phyloP scores from a whole-genome alignment of 2,888 invertebrate species.

The Archips crataeganus region DNA sequence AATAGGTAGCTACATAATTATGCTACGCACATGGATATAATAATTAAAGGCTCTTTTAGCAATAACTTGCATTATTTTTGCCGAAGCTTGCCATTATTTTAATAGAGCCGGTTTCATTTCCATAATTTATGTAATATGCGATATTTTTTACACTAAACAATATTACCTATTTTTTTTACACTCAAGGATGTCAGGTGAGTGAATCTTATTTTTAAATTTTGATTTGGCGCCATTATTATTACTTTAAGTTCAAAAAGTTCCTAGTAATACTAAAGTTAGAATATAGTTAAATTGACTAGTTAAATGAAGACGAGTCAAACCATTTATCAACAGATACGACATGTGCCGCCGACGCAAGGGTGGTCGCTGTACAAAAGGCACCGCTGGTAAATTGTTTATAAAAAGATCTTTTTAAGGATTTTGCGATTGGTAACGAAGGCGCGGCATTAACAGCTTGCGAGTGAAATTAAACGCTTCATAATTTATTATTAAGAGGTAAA shows the following conservation, averaged over 20 bases:
- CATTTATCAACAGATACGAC: constrained; percentile 94
- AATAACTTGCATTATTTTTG: constrained; percentile 18
- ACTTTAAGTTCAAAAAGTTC: constrained; percentile 45
- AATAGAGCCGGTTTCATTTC: constrained; percentile 44
- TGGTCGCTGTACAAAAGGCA: constrained; percentile 98
- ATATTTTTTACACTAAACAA: constrained; percentile 41
- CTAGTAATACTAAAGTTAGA: background rate
- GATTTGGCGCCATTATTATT: constrained; percentile 79
- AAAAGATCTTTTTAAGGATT: constrained; percentile 64
- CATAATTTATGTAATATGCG: background rate
- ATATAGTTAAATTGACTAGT: constrained; percentile 1
- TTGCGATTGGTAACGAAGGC: constrained; percentile 68
- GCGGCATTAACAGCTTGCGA: constrained; percentile 82
- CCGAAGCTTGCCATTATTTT: constrained; percentile 47
- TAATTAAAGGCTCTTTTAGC: background rate
- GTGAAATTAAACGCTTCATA: constrained; percentile 78
- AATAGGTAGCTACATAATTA: too few species aligned
- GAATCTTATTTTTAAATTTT: constrained; percentile 44
- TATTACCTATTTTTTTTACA: constrained; percentile 44
- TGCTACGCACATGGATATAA: background rate
- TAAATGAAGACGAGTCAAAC: constrained; percentile 68
- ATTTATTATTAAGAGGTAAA: constrained; percentile 77
- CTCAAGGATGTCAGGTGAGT: constrained; percentile 59
- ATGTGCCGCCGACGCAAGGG: constrained; percentile 98
- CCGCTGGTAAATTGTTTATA: constrained; percentile 94